These are phyloP conservation scores for Candidula unifasciata DNA, from an alignment of 2,888 invertebrate species.

Conservation along the genomic window DNA sequence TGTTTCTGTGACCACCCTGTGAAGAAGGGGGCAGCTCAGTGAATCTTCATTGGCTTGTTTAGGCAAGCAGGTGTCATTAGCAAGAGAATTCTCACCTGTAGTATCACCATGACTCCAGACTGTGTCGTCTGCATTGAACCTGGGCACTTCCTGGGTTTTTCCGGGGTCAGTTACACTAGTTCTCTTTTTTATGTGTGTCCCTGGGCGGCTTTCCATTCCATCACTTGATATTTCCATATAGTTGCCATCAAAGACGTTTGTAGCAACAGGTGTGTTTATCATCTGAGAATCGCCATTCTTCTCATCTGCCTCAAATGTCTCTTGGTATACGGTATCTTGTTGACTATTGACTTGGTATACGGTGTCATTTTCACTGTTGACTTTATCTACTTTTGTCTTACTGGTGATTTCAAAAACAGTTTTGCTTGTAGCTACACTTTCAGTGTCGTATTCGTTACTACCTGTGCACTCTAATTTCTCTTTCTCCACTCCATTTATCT, in stretches of 20 bases:
- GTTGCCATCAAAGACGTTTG: not conserved
- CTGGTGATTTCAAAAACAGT: not conserved
- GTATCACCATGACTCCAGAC: not conserved
- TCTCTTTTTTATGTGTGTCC: not conserved
- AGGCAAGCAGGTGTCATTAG: too few relatives aligned
- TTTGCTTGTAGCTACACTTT: not conserved
- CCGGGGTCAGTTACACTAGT: not conserved
- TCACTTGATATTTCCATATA: not conserved
- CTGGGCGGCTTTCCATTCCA: not conserved
- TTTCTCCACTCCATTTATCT: not conserved
- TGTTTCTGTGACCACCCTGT: too few relatives aligned
- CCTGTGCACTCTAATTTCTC: not conserved
- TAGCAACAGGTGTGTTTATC: too few relatives aligned
- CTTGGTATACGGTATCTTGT: not conserved
- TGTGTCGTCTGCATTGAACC: not conserved
- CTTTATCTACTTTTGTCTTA: not conserved
- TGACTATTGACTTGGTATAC: not conserved
- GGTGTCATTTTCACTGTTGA: too few relatives aligned
- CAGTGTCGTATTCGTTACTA: not conserved
- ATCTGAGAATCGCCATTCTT: not conserved
- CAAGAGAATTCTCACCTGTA: not conserved
- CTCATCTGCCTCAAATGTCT: not conserved
- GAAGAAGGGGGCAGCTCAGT: too few relatives aligned
- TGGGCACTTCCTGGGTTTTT: too few relatives aligned
- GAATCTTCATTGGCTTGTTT: not conserved